Evolutionary conservation across 2,888 invertebrate species (phyloP), one percentile per base, ranked within the genome.

Genomic region (Aphodius sticticus): DNA sequence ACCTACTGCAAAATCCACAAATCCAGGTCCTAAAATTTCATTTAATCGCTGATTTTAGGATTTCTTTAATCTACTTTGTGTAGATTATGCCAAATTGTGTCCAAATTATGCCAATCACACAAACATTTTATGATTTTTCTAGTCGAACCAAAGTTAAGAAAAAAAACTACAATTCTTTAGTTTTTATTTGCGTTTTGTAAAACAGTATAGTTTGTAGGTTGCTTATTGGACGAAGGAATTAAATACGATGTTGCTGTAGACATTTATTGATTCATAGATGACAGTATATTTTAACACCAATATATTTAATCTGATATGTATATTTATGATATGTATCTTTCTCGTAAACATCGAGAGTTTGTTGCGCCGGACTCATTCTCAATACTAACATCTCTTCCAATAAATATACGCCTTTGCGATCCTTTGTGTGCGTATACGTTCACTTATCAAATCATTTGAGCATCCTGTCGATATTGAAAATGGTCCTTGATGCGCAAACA

Each of bases 281-380:
- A 87, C 86, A 88, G 82, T 85, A 87, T 85, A 87, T 84, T 86
- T 86, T 87, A 87, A 87, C 87, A 88, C 87, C 87, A 84, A 87
- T 88, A 88, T 86, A 87, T 26, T 84, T 86, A 78, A 86, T 86
- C 85, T 88, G 88, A 88, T 88, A 87, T 87, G 88, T 88, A 87
- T 88, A 85, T 82, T n/a, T 85, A 86, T 88, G 88, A 88, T 88
- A 88, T 88, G 88, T 88, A 87, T 87, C 84, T 84, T 85, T 85
- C 85, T 86, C 85, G 84, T 84, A 82, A 53, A 81, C 84, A 81
- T 83, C 83, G 83, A 85, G 84, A 85, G 80, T 36, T 79, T 83
- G 79, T 81, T 77, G 81, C 81, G 78, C 78, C 69, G 76, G 77
- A 78, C 76, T 36, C 78, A 80, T 81, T 79, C 78, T 78, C 76